Evolutionary conservation across 2,888 invertebrate species (phyloP), one percentile per base, ranked within the genome.

Genomic region (Cepaea hortensis): DNA sequence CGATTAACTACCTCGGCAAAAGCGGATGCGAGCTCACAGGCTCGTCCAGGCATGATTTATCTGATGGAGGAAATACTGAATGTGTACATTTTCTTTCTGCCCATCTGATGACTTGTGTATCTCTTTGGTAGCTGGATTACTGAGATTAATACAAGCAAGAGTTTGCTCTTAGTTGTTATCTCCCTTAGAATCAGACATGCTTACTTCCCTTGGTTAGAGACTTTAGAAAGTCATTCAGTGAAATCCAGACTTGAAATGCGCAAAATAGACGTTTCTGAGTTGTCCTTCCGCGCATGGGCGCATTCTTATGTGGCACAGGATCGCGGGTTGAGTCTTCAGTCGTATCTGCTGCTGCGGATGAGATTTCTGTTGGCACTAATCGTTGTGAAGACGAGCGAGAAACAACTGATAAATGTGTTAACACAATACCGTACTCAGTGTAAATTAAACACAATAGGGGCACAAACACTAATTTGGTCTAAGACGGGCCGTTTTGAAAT

Each of bases 1-100:
- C 80, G 62, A 84, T 83, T 84, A 79, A 73, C 68, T 62, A 72
- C 72, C 5, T 13, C 11, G 23, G 65, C n/a, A 13, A 48, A 15
- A 35, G 55, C 79, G 86, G 77, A 79, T 46, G 72, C 68, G 79
- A 73, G 81, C 81, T 81, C 20, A 9, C n/a, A 9, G n/a, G n/a
- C 70, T n/a, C n/a, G 70, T n/a, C n/a, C 50, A 72, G 15, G 62
- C 62, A 4, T 3, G 18, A 3, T 35, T n/a, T 81, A 81, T 70
- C 81, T 70, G 80, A 81, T 68, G 65, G 7, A 70, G 70, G n/a
- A 9, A 81, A 50, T 9, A 70, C 46, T 46, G 65, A 50, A 7
- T 68, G 9, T 13, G 23, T 20, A 13, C 50, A 70, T 18, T n/a
- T 50, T 50, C 50, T 13, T 50, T 70, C 23, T 62, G 70, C n/a